Evolutionary conservation across 2,888 invertebrate genomes (phyloP).

Genomic region (Harpalus rufipes): DNA sequence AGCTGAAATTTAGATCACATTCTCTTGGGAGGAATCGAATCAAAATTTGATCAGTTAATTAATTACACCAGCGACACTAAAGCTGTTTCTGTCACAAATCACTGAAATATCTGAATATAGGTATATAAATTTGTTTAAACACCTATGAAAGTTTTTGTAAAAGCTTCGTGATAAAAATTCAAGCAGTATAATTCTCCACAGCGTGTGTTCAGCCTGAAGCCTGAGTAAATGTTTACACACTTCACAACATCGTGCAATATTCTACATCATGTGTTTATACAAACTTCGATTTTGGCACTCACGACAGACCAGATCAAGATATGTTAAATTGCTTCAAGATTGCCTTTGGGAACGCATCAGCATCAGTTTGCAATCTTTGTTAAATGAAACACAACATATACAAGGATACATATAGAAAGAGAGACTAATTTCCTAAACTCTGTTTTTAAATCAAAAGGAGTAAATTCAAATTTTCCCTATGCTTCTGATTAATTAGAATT

Average conservation of each 20-base stretch:
- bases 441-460: too few relatives aligned
- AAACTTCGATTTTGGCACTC: not conserved
- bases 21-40: too few relatives aligned
- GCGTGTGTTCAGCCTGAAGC: not conserved
- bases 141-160: not conserved
- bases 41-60: too few relatives aligned
- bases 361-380: not conserved
- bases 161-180: not conserved
- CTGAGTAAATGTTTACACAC: not conserved
- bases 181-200: not conserved
- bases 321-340: not conserved
- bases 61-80: too few relatives aligned
- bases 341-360: not conserved
- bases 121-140: not conserved
- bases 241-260: conserved; percentile 2
- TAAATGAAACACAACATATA: not conserved
- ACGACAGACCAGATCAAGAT: not conserved
- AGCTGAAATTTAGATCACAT: too few relatives aligned
- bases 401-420: not conserved
- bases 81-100: too few relatives aligned
- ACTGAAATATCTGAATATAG: too few relatives aligned
- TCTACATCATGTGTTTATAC: not conserved
- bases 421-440: too few relatives aligned
- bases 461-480: too few relatives aligned
- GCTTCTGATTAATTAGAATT: too few relatives aligned